Conservation (phyloP, 2,797 vertebrate genomes). For the Lepilemur septentrionalis region DNA sequence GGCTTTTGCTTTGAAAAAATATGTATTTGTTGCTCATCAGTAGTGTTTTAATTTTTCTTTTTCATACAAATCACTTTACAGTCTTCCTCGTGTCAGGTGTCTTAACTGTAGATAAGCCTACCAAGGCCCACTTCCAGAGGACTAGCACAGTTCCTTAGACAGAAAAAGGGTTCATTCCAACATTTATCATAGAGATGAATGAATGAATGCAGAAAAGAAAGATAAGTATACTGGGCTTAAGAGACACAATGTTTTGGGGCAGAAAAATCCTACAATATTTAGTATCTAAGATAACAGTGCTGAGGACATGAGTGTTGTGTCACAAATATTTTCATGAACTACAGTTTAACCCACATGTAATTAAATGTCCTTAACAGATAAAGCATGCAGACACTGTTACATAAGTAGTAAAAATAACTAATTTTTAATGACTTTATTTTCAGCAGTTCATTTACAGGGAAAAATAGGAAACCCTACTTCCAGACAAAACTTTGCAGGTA, state of each 20-base stretch:
- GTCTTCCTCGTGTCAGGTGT: neutral
- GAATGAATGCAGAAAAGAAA: neutral
- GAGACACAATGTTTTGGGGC: neutral
- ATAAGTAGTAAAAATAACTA: neutral
- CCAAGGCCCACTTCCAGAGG: neutral
- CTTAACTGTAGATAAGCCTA: neutral
- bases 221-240: neutral
- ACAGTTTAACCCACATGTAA: neutral
- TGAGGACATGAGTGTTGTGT: neutral
- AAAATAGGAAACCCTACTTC: neutral
- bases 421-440: constrained; percentile 36
- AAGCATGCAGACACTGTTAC: neutral
- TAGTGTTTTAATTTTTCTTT: neutral
- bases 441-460: neutral
- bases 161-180: neutral
- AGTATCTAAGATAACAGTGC: neutral
- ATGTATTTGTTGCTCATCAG: neutral
- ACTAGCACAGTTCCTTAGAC: neutral
- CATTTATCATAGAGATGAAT: constrained; percentile 5
- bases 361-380: neutral
- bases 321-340: constrained; percentile 7
- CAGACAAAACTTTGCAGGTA: neutral
- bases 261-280: neutral
- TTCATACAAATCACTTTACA: neutral
- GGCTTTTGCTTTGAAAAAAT: neutral